A percentile compares a stretch with the other conserved stretches of the same genome.
These are phyloP conservation scores for Balaeniceps rex DNA, from an alignment of 2,113 vertebrate species.

Conservation along the genomic window DNA sequence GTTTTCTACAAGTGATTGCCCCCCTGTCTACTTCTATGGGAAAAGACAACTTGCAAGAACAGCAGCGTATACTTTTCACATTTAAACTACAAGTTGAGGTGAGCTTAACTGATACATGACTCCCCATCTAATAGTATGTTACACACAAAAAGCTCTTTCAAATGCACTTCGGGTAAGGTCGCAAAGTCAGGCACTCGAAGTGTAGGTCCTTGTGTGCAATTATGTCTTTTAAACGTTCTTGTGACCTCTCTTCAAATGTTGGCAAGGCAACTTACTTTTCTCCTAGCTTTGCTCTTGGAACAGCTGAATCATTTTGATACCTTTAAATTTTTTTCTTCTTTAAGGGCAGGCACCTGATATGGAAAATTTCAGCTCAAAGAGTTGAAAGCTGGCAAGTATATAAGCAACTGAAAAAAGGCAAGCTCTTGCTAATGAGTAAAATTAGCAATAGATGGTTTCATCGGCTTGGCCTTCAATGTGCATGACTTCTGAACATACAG, in stretches of 20 bases:
- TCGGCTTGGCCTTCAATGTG: not conserved
- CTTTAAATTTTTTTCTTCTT: not conserved
- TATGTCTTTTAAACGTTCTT: not conserved
- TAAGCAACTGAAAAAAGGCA: not conserved
- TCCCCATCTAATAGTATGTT: not conserved
- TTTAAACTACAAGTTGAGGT: not conserved
- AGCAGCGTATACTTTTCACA: not conserved
- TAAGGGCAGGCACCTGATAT: not conserved
- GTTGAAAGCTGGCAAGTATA: not conserved
- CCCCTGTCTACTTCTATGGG: rapidly evolving
- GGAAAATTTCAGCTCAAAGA: not conserved
- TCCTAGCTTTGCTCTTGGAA: not conserved
- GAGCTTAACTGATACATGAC: not conserved
- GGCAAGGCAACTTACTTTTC: not conserved
- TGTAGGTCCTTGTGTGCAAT: not conserved
- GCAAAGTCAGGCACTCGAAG: not conserved
- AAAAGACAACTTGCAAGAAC: not conserved
- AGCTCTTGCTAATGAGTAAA: not conserved
- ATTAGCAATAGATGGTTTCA: not conserved
- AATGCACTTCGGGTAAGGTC: not conserved
- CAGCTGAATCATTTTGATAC: not conserved
- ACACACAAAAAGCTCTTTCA: not conserved
- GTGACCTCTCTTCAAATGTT: not conserved
- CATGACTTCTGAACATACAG: not conserved
- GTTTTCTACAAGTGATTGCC: not conserved